A percentile compares a stretch with the other conserved stretches of the same genome.
These are phyloP conservation scores for Ageneiosus marmoratus DNA, from an alignment of 2,113 vertebrate species.

Conservation along the genomic window DNA sequence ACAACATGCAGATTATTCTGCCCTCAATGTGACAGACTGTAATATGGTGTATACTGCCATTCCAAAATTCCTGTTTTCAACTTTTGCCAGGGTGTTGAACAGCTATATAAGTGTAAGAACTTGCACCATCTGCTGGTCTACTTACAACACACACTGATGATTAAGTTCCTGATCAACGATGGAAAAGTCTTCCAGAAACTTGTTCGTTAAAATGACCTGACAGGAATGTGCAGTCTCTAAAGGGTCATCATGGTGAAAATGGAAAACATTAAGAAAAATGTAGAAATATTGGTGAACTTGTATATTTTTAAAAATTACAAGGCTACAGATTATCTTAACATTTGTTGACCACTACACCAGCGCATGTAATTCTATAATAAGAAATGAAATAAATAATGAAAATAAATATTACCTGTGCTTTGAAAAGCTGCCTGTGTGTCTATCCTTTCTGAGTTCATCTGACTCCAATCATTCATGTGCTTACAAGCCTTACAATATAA, in stretches of 20 bases:
- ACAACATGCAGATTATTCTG: conserved; percentile 17
- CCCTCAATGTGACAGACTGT: conserved; percentile 16
- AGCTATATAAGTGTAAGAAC: conserved; percentile 22
- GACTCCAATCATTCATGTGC: not conserved
- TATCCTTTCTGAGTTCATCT: not conserved
- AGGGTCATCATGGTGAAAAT: not conserved
- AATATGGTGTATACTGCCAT: not conserved
- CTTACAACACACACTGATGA: not conserved
- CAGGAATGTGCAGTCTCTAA: not conserved
- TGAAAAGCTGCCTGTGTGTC: not conserved
- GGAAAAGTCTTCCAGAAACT: not conserved
- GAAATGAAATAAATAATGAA: conserved; percentile 6
- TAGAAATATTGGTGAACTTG: not conserved
- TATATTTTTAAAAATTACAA: not conserved
- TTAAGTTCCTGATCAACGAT: conserved; percentile 1
- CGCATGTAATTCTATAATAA: conserved; percentile 19
- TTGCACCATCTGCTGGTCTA: conserved; percentile 60
- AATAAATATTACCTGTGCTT: conserved; percentile 27
- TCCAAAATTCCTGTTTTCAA: conserved; percentile 11
- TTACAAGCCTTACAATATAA: not conserved
- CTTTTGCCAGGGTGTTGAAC: not conserved
- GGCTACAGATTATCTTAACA: not conserved
- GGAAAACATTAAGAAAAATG: conserved; percentile 1
- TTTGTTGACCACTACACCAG: conserved; percentile 17
- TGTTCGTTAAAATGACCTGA: not conserved